phyloP scores from a whole-genome alignment of 2,888 invertebrate genomes.

The Cepaea hortensis region DNA sequence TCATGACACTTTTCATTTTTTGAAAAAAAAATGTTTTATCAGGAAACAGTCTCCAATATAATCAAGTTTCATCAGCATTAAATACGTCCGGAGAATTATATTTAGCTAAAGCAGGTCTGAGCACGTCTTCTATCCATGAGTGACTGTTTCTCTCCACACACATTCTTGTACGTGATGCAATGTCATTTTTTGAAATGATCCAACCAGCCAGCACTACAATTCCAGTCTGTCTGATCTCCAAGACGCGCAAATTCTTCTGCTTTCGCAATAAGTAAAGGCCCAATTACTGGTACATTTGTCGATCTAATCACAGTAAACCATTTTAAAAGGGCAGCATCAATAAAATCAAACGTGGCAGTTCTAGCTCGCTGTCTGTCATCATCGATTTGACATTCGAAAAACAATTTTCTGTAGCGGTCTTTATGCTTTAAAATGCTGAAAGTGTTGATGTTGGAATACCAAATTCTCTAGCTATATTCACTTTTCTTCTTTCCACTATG shows the following conservation, averaged over 20 bases:
- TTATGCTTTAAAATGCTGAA: neutral
- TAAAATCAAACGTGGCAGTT: neutral
- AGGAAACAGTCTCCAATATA: constrained; percentile 51
- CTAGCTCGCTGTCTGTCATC: constrained; percentile 4
- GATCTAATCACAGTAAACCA: neutral
- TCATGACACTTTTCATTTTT: too few species aligned
- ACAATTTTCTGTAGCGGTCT: neutral
- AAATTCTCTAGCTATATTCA: neutral
- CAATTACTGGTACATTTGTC: constrained; percentile 9
- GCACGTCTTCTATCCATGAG: constrained; percentile 1
- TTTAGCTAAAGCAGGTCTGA: constrained; percentile 22
- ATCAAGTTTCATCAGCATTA: constrained; percentile 51
- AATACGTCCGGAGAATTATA: constrained; percentile 48
- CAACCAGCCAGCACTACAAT: constrained; percentile 11
- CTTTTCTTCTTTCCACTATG: neutral
- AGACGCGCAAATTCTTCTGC: constrained; percentile 3
- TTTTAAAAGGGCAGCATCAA: constrained; percentile 7
- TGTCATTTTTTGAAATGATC: constrained; percentile 12
- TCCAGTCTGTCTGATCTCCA: neutral
- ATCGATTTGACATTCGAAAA: constrained; percentile 1
- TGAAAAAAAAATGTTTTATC: constrained; percentile 45
- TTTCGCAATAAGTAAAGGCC: constrained; percentile 2
- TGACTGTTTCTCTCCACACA: constrained; percentile 13
- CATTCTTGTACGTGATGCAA: neutral
- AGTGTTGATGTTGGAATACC: neutral